Percentiles rank a stretch among this genome's conserved stretches.
phyloP scores from a whole-genome alignment of 2,888 invertebrate species.

The Tinea semifulvella region DNA sequence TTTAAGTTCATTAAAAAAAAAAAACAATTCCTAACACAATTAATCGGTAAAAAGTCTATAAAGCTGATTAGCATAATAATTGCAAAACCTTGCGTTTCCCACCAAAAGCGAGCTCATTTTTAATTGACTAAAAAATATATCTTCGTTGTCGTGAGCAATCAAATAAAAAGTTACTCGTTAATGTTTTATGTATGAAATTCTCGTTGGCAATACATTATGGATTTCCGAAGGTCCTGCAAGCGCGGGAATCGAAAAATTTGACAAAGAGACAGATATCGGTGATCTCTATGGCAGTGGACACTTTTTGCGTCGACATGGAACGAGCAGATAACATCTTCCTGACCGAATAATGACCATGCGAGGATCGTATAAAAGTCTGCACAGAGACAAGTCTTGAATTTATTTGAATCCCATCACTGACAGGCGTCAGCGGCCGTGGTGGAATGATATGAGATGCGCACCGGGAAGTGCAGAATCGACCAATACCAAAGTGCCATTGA shows the following conservation, averaged over 20 bases:
- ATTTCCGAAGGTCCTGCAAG: constrained; percentile 31
- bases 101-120: constrained; percentile 48
- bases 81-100: constrained; percentile 35
- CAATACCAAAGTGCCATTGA: no score
- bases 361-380: constrained; percentile 13
- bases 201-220: constrained; percentile 55
- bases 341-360: constrained; percentile 24
- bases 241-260: constrained; percentile 59
- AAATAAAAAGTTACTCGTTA: constrained; percentile 61
- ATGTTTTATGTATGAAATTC: constrained; percentile 62
- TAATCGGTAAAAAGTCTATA: no score
- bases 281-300: constrained; percentile 24
- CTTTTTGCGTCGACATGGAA: constrained; percentile 34
- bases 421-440: not conserved
- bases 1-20: no score
- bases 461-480: no score
- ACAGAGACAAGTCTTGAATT: not conserved
- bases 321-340: constrained; percentile 33
- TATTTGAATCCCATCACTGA: not conserved
- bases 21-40: no score
- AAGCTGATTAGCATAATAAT: not conserved
- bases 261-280: constrained; percentile 48
- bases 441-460: no score
- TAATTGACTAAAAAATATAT: constrained; percentile 45
- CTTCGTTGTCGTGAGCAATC: constrained; percentile 48